A percentile compares a stretch with the other conserved stretches of the same genome.
These are phyloP conservation scores for Amphipyra tragopoginis DNA, from an alignment of 2,888 invertebrate genomes.

Conservation along the genomic window DNA sequence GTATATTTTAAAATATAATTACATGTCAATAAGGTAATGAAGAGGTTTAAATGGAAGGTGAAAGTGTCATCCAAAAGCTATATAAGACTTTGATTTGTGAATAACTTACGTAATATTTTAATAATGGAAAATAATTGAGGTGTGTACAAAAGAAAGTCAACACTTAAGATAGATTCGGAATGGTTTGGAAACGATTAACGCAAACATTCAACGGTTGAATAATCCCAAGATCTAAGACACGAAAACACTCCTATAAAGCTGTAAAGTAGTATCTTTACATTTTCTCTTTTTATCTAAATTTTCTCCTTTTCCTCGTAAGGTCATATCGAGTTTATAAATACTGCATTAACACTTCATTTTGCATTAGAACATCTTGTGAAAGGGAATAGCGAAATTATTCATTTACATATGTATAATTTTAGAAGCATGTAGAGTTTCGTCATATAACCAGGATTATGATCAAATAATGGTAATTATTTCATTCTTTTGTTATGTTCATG, in stretches of 20 bases:
- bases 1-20: constrained; percentile 53
- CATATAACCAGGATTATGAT: too few species aligned
- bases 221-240: constrained; percentile 10
- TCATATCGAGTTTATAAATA: constrained; percentile 1
- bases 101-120: constrained; percentile 42
- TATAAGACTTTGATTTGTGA: constrained; percentile 39
- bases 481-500: too few species aligned
- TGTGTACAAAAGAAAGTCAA: constrained; percentile 39
- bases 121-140: constrained; percentile 48
- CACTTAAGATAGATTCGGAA: constrained; percentile 21
- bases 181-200: constrained; percentile 27
- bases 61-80: constrained; percentile 48
- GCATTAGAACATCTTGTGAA: not conserved
- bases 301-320: not conserved
- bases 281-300: not conserved
- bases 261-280: constrained; percentile 3
- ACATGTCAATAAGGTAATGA: constrained; percentile 44
- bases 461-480: too few species aligned
- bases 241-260: constrained; percentile 2
- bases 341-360: not conserved
- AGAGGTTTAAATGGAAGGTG: constrained; percentile 38
- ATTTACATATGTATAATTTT: not conserved
- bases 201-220: constrained; percentile 15
- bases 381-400: not conserved
- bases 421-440: not conserved